These are phyloP conservation scores for Elaeidobius kamerunicus DNA, from an alignment of 2,888 invertebrate species.

Conservation along the genomic window DNA sequence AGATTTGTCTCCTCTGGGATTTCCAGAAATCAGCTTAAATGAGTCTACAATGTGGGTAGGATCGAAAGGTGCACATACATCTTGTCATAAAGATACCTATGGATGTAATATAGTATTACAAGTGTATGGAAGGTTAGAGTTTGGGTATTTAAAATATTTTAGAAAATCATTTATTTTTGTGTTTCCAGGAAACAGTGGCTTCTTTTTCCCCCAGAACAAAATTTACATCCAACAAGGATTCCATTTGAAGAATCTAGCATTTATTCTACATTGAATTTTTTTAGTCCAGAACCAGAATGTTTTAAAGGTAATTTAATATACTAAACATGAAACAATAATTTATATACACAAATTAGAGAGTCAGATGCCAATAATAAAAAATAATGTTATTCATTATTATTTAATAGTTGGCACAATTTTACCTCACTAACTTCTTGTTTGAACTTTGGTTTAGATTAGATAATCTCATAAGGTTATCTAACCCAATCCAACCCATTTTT, in stretches of 20 bases:
- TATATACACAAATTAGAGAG: not conserved
- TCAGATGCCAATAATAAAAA: not conserved
- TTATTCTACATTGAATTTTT: conserved; percentile 81
- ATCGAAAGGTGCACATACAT: conserved; percentile 82
- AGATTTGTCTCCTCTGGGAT: conserved; percentile 70
- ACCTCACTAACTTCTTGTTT: too few species aligned
- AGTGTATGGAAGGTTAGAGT: conserved; percentile 71
- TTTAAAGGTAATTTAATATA: conserved; percentile 50
- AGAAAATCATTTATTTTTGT: too few species aligned
- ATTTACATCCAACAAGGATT: conserved; percentile 75
- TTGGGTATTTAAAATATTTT: too few species aligned
- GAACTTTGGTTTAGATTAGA: conserved; percentile 7
- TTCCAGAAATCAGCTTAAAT: conserved; percentile 59
- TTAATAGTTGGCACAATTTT: too few species aligned
- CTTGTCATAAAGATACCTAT: conserved; percentile 92
- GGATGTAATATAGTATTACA: conserved; percentile 92
- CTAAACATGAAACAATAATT: conserved; percentile 2
- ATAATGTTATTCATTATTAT: conserved; percentile 2
- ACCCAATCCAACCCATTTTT: too few species aligned
- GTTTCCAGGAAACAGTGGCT: conserved; percentile 82
- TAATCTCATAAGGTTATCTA: too few species aligned
- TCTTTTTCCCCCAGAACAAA: conserved; percentile 77
- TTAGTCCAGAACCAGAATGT: conserved; percentile 56
- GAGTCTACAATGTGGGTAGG: conserved; percentile 89
- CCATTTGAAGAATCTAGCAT: conserved; percentile 97